Conservation (phyloP, 2,888 invertebrate species). For the Epinotia ramella region DNA sequence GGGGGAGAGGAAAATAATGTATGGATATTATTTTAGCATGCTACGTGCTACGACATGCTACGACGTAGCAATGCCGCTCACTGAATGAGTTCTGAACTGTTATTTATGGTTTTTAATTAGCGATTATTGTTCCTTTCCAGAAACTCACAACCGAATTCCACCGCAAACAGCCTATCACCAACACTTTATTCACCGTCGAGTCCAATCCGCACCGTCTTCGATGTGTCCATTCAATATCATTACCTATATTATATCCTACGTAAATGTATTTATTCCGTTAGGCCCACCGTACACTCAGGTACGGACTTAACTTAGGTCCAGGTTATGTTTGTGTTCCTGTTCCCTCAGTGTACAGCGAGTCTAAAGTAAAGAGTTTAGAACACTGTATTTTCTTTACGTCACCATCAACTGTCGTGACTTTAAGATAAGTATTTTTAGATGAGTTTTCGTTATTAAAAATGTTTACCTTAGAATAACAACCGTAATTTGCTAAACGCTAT, state of each 20-base stretch:
- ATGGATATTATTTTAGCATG: background rate
- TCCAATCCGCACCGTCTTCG: constrained; percentile 27
- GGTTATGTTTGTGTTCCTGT: constrained; percentile 10
- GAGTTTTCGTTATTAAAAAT: constrained; percentile 77
- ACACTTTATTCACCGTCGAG: constrained; percentile 16
- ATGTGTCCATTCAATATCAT: constrained; percentile 2
- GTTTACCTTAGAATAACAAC: constrained; percentile 68
- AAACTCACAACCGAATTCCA: constrained; percentile 36
- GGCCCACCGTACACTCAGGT: constrained; percentile 21
- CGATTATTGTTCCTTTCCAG: constrained; percentile 24
- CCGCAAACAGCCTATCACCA: constrained; percentile 35
- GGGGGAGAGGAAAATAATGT: too few species aligned
- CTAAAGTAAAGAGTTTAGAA: constrained; percentile 28
- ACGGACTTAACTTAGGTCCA: constrained; percentile 24
- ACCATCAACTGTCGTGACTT: constrained; percentile 48
- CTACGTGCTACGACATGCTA: background rate
- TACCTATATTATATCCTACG: constrained; percentile 6
- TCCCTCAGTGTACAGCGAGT: constrained; percentile 16
- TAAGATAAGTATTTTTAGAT: constrained; percentile 81
- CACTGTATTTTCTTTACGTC: constrained; percentile 38
- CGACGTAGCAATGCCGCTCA: background rate
- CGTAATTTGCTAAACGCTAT: constrained; percentile 62
- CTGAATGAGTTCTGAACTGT: background rate
- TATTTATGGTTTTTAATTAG: background rate
- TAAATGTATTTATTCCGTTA: constrained; percentile 24